phyloP scores from a whole-genome alignment of 2,113 vertebrate genomes.

The Lipotes vexillifer region DNA sequence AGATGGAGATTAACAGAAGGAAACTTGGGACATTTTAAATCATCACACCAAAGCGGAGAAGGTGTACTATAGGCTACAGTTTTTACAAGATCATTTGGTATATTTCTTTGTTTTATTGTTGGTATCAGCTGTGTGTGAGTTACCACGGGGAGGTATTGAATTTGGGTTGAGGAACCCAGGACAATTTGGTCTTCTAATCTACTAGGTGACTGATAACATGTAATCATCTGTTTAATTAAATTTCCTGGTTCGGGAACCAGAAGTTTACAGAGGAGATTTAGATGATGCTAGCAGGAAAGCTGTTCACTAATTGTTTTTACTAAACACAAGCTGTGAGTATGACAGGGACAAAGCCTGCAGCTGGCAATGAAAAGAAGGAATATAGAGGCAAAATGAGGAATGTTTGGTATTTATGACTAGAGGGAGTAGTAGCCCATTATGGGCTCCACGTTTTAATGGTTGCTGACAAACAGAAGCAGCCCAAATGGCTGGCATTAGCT shows the following conservation, averaged over 20 bases:
- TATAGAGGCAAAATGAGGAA: neutral
- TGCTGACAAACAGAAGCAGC: neutral
- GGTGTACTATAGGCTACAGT: accelerated
- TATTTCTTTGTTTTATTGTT: neutral
- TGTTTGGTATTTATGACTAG: neutral
- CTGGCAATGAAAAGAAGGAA: neutral
- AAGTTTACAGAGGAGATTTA: neutral
- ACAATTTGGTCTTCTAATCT: neutral
- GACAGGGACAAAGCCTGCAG: neutral
- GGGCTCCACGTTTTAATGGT: neutral
- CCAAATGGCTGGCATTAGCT: neutral
- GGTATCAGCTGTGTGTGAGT: neutral
- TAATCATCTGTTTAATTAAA: neutral
- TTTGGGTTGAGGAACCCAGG: neutral
- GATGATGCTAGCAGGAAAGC: neutral
- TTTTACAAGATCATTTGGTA: neutral
- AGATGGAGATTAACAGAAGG: neutral
- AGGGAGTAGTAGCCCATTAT: neutral
- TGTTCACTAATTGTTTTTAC: neutral
- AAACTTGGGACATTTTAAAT: neutral
- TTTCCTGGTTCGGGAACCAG: neutral
- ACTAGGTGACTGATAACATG: neutral
- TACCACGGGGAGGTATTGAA: neutral
- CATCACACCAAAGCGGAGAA: neutral
- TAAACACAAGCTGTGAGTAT: neutral